Base-by-base conservation (phyloP, 2,797 vertebrate genomes). In the Galaxias olidus region DNA sequence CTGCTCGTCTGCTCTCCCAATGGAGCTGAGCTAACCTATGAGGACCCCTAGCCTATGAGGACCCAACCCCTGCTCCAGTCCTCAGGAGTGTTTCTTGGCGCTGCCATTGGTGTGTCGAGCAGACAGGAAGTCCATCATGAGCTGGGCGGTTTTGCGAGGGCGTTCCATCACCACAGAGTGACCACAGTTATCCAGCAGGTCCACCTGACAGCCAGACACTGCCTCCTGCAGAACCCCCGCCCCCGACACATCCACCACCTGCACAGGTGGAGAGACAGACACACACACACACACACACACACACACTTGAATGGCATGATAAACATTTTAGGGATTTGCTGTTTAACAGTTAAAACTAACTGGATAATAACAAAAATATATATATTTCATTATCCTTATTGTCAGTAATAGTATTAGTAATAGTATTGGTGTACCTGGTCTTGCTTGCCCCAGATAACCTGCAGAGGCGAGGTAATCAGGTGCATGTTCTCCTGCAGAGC, bases 381-480 rank as follows among this genome's bases (percentile, higher is more conserved):
- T 30, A 2, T 3, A 2, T 30, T 30, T 30, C 3, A 30, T 30
- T 30, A 30, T 30, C n/a, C n/a, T n/a, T 30, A 30, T 30, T 2
- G 18, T 8, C 18, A 15, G 10, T 20, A 61, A 14, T 9, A 41
- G 40, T 17, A n/a, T n/a, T n/a, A 13, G 1, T 3, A 14, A 3
- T 30, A 6, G 30, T 30, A 4, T 8, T 14, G 18, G 61, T 47
- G 55, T 20, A 99, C 97, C 96, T 95, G 92, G 81, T 99, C 97
- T 50, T 98, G 92, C 59, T 92, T 95, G n/a, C 97, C 97, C 97
- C 97, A 99, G 82, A 99, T 93, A 76, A 99, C 92, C 77, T 94
- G 96, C 0, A 95, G 89, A 0, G 95, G 94, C 0, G 71, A 87
- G 58, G 89, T 93, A 85, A 99, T 97, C 88, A 93, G 93, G 71